Conservation (phyloP, 2,113 vertebrate genomes). For the Gila orcuttii region DNA sequence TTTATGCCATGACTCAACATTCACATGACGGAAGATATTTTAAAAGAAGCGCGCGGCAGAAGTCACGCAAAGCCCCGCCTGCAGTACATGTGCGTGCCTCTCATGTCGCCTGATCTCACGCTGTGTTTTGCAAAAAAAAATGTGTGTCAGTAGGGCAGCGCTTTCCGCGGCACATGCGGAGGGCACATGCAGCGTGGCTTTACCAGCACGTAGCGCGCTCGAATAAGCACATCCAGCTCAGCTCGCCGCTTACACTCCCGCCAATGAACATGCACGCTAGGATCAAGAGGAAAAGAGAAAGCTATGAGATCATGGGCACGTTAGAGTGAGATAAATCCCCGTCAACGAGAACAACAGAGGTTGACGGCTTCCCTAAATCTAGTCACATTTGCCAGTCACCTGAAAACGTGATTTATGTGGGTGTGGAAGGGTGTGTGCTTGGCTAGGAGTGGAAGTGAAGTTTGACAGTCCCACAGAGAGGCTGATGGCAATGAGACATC, state of each 20-base stretch:
- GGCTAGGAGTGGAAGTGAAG: conserved; percentile 48
- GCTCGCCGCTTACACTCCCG: conserved; percentile 62
- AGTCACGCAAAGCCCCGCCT: conserved; percentile 82
- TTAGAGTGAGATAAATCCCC: conserved; percentile 64
- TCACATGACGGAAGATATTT: conserved; percentile 22
- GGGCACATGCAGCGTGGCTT: conserved; percentile 76
- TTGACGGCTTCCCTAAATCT: conserved; percentile 60
- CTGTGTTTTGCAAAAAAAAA: conserved; percentile 76
- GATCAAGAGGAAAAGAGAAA: conserved; percentile 59
- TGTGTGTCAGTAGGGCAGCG: conserved; percentile 83
- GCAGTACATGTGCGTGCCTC: conserved; percentile 72
- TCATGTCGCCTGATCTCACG: conserved; percentile 61
- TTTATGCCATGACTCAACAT: background rate
- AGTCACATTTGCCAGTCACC: conserved; percentile 72
- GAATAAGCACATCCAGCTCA: conserved; percentile 71
- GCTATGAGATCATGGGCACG: conserved; percentile 51
- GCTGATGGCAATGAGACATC: conserved; percentile 49
- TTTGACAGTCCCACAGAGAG: conserved; percentile 53
- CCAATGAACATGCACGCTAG: conserved; percentile 73
- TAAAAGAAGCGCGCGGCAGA: conserved; percentile 49
- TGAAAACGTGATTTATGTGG: conserved; percentile 75
- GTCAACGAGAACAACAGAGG: conserved; percentile 64
- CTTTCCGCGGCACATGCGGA: conserved; percentile 74
- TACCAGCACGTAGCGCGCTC: conserved; percentile 62
- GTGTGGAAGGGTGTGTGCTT: conserved; percentile 70